Evolutionary conservation across 2,888 invertebrate genomes (phyloP).

Genomic region (Anthrax anthrax): DNA sequence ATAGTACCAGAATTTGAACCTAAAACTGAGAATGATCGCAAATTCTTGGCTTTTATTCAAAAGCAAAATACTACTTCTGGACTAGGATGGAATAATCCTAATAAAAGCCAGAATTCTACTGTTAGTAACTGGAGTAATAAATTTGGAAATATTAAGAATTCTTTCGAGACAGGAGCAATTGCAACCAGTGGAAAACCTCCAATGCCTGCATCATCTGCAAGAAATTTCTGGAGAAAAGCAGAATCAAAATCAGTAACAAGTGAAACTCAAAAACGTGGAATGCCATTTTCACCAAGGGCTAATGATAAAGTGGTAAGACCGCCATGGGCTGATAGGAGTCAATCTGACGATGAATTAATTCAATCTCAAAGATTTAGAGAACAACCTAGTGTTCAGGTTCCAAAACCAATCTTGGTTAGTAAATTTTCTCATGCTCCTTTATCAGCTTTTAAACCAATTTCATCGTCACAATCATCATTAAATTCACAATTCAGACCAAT

Average conservation of each 20-base stretch:
- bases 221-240: slow-evolving; percentile 47
- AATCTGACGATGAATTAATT: slow-evolving; percentile 1
- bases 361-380: not conserved
- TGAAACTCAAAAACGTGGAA: slow-evolving; percentile 23
- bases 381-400: slow-evolving; percentile 12
- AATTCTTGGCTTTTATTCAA: slow-evolving; percentile 69
- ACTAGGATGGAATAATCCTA: slow-evolving; percentile 26
- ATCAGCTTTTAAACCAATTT: slow-evolving; percentile 54
- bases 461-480: slow-evolving; percentile 18
- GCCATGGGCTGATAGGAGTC: slow-evolving; percentile 4
- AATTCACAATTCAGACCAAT: slow-evolving; percentile 26
- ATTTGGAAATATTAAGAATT: slow-evolving; percentile 69
- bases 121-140: slow-evolving; percentile 64
- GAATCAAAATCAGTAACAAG: slow-evolving; percentile 38
- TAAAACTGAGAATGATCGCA: slow-evolving; percentile 72
- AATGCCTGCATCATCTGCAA: slow-evolving; percentile 36
- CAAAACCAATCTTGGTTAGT: slow-evolving; percentile 45
- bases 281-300: slow-evolving; percentile 8
- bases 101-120: slow-evolving; percentile 23
- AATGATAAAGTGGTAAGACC: slow-evolving; percentile 6
- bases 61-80: slow-evolving; percentile 47
- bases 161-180: slow-evolving; percentile 45
- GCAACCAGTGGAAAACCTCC: slow-evolving; percentile 32
- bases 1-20: slow-evolving; percentile 56
- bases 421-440: slow-evolving; percentile 64